Base-by-base conservation (phyloP, 2,888 invertebrate genomes). In the Bombylius major region DNA sequence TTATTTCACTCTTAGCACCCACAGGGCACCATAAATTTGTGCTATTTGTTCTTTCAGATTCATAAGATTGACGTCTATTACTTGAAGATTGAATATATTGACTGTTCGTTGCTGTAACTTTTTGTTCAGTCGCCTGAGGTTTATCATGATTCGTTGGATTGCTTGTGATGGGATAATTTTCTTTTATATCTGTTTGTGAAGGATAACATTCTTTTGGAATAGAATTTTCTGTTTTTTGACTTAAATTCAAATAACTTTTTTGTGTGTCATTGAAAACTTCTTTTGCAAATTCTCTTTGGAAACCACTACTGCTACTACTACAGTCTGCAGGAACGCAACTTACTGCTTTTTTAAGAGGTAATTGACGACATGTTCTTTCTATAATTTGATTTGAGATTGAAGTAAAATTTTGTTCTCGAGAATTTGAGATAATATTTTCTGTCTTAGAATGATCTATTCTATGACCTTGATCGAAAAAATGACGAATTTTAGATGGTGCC, bases 401-500 rank as follows among this genome's bases (percentile, higher is more conserved):
- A 6, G 9, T 9, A 36, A 8, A 36, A 36, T 36, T 36, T 36
- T 36, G 36, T 36, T 36, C 36, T 36, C 36, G 36, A 23, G 23
- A 23, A 23, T 23, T 23, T 23, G 23, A 23, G 6, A 36, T 36
- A 8, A 36, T 1, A 36, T 36, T 36, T 3, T 6, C 36, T 8
- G 36, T 36, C 36, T 36, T 36, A 23, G 23, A 23, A 23, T 23
- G 23, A 8, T 36, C 36, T 36, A 6, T 36, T 8, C 9, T 36
- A 36, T 36, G 36, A 6, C 39, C 39, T 42, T 32, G 39, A 55
- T 59, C 52, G 44, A 55, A 59, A 34, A 57, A 49, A 42, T 59
- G 55, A 8, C 57, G 53, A 44, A 59, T 56, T 48, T 59, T 55
- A 13, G 59, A 54, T 31, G 57, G 54, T 9, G 50, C 39, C 14